Conservation (phyloP, 35 echinoderm and acorn worm genomes). For the Diadema setosum region DNA sequence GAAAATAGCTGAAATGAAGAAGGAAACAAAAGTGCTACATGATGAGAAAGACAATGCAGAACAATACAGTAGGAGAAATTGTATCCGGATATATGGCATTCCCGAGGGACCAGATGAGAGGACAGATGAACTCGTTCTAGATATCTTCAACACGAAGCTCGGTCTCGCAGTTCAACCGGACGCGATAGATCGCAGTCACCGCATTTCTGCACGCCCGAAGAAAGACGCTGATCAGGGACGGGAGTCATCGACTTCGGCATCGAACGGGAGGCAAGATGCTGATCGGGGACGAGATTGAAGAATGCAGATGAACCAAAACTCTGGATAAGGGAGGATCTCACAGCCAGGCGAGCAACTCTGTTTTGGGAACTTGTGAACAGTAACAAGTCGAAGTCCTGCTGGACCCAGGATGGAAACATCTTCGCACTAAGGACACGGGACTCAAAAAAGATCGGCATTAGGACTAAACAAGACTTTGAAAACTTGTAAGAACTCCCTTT, state of each 20-base stretch:
- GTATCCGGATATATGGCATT: slow-evolving; percentile 23
- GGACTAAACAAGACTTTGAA: too few species aligned
- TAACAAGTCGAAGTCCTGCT: too few species aligned
- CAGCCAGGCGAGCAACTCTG: too few species aligned
- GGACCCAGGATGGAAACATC: too few species aligned
- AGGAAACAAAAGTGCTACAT: neutral
- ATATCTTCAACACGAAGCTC: neutral
- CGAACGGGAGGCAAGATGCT: too few species aligned
- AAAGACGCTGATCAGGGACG: neutral
- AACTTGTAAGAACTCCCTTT: neutral
- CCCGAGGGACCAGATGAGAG: neutral
- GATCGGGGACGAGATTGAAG: too few species aligned
- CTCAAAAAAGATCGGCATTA: too few species aligned
- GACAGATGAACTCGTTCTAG: slow-evolving; percentile 17
- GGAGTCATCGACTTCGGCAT: too few species aligned
- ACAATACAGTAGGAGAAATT: slow-evolving; percentile 14
- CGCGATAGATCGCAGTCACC: slow-evolving; percentile 10
- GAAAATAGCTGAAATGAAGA: neutral
- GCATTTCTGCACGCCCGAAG: neutral
- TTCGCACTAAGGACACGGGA: too few species aligned
- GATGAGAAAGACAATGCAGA: neutral
- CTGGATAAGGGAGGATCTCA: too few species aligned
- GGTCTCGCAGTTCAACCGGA: neutral
- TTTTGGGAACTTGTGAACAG: too few species aligned
- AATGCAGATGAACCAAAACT: too few species aligned